phyloP scores from a whole-genome alignment of 2,797 vertebrate genomes.

The Pitangus sulphuratus region DNA sequence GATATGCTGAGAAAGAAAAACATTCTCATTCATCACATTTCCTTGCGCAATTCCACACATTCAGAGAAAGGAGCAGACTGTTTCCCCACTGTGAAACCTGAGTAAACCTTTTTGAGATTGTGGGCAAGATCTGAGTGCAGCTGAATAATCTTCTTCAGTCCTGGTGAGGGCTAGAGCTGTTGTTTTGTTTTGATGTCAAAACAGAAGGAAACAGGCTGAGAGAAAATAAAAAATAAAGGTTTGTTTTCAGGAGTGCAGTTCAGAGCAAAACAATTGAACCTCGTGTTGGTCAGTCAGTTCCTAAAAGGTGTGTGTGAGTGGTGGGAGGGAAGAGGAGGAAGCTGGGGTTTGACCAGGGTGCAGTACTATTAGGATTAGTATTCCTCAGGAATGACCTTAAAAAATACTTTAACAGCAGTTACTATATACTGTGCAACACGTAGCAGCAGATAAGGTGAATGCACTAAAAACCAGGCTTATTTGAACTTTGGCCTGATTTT shows the following conservation, averaged over 20 bases:
- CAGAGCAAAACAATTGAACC: background rate
- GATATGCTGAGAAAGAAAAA: background rate
- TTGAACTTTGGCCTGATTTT: background rate
- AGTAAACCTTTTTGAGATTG: background rate
- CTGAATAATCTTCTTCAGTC: background rate
- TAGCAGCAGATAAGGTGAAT: background rate
- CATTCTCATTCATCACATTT: background rate
- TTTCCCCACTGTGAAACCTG: background rate
- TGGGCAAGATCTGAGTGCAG: background rate
- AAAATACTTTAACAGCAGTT: background rate
- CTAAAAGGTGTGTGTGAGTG: background rate
- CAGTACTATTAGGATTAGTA: background rate
- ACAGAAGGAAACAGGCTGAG: background rate
- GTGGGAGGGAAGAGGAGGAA: background rate
- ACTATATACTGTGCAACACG: background rate
- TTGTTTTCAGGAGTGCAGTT: background rate
- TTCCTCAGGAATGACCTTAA: background rate
- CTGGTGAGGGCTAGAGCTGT: background rate
- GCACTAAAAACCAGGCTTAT: rapidly evolving
- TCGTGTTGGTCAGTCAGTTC: background rate
- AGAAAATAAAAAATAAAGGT: background rate
- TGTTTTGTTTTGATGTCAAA: background rate
- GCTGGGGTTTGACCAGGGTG: background rate
- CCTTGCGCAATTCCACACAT: background rate
- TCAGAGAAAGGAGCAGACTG: background rate